Base-by-base conservation (phyloP, 2,113 vertebrate species). In the Chunga burmeisteri region DNA sequence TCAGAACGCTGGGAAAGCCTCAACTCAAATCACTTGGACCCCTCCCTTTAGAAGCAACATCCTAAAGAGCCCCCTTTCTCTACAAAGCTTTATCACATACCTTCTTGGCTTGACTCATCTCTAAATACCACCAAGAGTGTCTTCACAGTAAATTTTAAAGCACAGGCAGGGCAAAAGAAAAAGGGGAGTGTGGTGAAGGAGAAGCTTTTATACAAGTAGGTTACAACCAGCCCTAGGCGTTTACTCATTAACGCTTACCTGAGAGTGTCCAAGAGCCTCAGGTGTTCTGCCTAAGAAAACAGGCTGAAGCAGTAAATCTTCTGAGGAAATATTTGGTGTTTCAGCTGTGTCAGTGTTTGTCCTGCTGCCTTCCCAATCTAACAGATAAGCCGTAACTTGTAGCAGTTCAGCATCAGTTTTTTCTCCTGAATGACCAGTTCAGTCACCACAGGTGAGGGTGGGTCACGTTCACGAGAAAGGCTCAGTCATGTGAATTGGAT, bases 111-210 rank as follows among this genome's bases (percentile, higher is more conserved):
- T 36, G 3, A 62, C 22, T 30, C 3, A 26, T 11, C 20, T 68
- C 15, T 46, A 74, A 91, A 50, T 21, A 0, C 19, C 17, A 74
- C 29, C 26, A 80, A 40, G 30, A 66, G 2, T 19, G 1, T 56
- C n/a, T 94, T 88, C 36, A 61, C 22, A 68, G 13, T 13, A 66
- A 53, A 44, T 66, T 68, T 46, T n/a, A 89, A 63, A 58, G 12
- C 5, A 32, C 3, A 5, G 2, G 0, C 8, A 59, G 3, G 5
- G 9, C 2, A 75, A 40, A 23, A n/a, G 16, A 32, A 25, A 30
- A 38, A 20, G 13, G 0, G 5, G 3, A 67, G 3, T 0, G 36
- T 0, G 0, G 0, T 15, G 6, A 61, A 44, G 38, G 17, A 27
- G 50, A 55, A 61, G 34, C 7, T 71, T 83, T 82, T 62, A 74